Evolutionary conservation across 2,797 vertebrate genomes (phyloP).

Genomic region (Cuculus canorus): DNA sequence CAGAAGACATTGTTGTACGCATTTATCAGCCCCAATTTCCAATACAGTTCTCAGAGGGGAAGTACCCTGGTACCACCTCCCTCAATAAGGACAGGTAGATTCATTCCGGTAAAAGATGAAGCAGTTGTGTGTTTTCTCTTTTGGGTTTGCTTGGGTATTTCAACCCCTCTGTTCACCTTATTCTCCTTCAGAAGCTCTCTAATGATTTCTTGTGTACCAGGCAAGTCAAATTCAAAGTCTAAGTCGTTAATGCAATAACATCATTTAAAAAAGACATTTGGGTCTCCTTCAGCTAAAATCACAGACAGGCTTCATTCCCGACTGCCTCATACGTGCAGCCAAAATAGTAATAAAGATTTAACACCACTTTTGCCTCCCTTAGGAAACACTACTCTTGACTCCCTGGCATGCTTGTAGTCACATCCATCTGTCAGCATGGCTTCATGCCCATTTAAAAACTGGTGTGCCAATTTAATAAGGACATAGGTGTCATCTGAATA

Average conservation of each 20-base stretch:
- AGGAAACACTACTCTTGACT: slow-evolving; percentile 47
- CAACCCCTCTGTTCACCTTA: background rate
- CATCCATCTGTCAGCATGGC: slow-evolving; percentile 64
- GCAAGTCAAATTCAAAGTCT: background rate
- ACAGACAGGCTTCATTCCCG: slow-evolving; percentile 21
- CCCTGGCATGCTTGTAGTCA: slow-evolving; percentile 38
- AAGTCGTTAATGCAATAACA: slow-evolving; percentile 32
- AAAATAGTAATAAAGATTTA: slow-evolving; percentile 67
- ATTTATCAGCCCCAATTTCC: background rate
- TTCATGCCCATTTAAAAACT: slow-evolving; percentile 34
- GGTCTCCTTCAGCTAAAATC: slow-evolving; percentile 54
- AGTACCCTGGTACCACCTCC: background rate
- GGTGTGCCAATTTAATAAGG: slow-evolving; percentile 33
- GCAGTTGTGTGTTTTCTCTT: background rate
- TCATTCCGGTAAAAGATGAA: background rate
- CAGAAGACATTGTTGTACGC: background rate
- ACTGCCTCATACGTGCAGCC: slow-evolving; percentile 3
- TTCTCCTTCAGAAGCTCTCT: background rate
- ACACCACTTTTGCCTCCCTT: slow-evolving; percentile 50
- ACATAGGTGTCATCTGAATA: slow-evolving; percentile 57
- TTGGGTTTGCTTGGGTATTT: background rate
- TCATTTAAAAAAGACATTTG: slow-evolving; percentile 39
- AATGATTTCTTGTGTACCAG: background rate
- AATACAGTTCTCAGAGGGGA: background rate
- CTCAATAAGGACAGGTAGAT: background rate